Evolutionary conservation across 2,113 vertebrate genomes (phyloP).

Genomic region (Hyla sarda): DNA sequence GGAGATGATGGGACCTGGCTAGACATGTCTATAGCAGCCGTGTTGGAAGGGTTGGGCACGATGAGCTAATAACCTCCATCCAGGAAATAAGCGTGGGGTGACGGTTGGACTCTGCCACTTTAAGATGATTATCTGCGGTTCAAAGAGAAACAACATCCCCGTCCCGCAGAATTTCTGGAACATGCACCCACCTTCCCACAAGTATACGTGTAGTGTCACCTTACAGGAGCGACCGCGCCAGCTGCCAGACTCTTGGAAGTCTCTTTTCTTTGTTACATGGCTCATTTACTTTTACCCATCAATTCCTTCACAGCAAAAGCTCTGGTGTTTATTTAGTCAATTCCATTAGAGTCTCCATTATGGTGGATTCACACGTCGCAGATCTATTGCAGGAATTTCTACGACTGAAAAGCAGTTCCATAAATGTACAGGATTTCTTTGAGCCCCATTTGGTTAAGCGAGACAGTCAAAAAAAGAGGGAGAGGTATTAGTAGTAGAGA

Average conservation of each 20-base stretch:
- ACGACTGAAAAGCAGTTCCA: too few relatives aligned
- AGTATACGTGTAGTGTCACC: not conserved
- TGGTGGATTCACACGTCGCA: too few relatives aligned
- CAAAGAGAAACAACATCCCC: not conserved
- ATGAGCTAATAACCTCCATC: slow-evolving; percentile 21
- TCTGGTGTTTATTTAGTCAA: not conserved
- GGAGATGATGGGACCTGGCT: not conserved
- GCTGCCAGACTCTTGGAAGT: slow-evolving; percentile 15
- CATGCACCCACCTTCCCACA: not conserved
- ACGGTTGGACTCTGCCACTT: not conserved
- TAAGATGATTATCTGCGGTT: slow-evolving; percentile 9
- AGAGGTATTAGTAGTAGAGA: too few relatives aligned
- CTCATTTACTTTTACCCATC: slow-evolving; percentile 3
- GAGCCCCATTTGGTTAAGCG: too few relatives aligned
- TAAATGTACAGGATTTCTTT: too few relatives aligned
- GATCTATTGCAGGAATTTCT: too few relatives aligned
- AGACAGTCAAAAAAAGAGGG: too few relatives aligned
- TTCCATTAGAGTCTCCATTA: not conserved
- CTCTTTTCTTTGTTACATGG: slow-evolving; percentile 5
- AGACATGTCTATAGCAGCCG: not conserved
- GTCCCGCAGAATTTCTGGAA: not conserved
- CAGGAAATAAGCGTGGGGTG: slow-evolving; percentile 11
- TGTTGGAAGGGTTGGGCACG: not conserved
- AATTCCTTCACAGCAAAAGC: not conserved
- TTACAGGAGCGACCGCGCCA: slow-evolving; percentile 18